phyloP scores from a whole-genome alignment of 2,113 vertebrate genomes.

The Dasyprocta punctata region DNA sequence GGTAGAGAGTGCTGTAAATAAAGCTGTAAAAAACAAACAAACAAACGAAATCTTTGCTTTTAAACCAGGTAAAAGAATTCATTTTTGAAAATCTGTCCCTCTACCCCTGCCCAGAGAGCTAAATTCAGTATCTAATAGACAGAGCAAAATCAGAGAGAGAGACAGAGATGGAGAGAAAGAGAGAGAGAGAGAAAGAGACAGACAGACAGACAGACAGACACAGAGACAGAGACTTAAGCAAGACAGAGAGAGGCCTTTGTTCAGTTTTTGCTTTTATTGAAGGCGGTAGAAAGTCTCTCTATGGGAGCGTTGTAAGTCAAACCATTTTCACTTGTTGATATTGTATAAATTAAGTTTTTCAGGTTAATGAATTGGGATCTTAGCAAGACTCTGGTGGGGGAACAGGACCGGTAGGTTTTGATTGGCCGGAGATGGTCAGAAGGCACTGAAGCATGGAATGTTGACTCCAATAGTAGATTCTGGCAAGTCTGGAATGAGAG shows the following conservation, averaged over 20 bases:
- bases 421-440: not conserved
- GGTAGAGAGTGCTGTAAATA: not conserved
- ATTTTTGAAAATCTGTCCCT: not conserved
- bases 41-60: slow-evolving; percentile 11
- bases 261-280: slow-evolving; percentile 42
- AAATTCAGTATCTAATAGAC: not conserved
- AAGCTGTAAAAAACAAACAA: not conserved
- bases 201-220: fast-evolving
- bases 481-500: not conserved
- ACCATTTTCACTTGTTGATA: not conserved
- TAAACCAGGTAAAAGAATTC: not conserved
- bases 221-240: not conserved
- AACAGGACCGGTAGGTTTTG: not conserved
- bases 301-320: not conserved
- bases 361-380: not conserved
- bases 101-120: not conserved
- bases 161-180: not conserved
- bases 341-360: not conserved
- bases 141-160: not conserved
- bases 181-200: not conserved
- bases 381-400: not conserved
- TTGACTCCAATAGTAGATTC: not conserved
- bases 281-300: not conserved
- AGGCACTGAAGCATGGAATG: not conserved
- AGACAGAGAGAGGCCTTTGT: not conserved